Conservation (phyloP, 2,797 vertebrate genomes). For the Otus scops region DNA sequence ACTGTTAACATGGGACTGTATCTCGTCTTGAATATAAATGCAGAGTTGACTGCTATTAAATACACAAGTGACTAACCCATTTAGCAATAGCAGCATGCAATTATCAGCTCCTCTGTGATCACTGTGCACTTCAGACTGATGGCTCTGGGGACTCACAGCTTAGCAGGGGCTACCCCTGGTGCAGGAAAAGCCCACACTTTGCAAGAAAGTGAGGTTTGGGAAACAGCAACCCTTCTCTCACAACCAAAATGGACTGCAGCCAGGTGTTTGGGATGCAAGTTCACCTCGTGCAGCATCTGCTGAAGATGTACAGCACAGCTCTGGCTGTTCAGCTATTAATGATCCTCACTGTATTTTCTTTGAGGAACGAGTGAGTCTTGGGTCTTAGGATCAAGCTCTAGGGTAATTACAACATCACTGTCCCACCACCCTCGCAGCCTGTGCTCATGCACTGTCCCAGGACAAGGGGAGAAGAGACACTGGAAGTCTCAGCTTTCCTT, state of each 20-base stretch:
- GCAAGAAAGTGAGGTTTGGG: neutral
- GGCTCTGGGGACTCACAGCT: neutral
- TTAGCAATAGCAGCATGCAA: neutral
- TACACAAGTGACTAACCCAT: neutral
- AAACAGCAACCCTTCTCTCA: neutral
- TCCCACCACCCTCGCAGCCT: rapidly evolving
- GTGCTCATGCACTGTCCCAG: neutral
- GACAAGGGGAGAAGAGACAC: neutral
- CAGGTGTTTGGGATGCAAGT: neutral
- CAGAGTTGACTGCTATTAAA: neutral
- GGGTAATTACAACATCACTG: neutral
- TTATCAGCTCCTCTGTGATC: neutral
- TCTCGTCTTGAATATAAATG: neutral
- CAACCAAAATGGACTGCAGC: neutral
- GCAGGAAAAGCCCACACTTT: neutral
- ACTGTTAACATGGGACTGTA: neutral
- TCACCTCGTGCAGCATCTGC: neutral
- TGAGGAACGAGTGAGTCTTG: neutral
- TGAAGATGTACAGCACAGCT: neutral
- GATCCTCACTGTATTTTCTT: neutral
- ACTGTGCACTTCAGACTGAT: neutral
- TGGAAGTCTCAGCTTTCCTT: neutral
- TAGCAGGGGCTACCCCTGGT: neutral
- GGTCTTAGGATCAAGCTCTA: neutral
- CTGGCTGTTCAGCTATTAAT: neutral